These are phyloP conservation scores for Uria aalge DNA, from an alignment of 2,113 vertebrate species.

Conservation along the genomic window DNA sequence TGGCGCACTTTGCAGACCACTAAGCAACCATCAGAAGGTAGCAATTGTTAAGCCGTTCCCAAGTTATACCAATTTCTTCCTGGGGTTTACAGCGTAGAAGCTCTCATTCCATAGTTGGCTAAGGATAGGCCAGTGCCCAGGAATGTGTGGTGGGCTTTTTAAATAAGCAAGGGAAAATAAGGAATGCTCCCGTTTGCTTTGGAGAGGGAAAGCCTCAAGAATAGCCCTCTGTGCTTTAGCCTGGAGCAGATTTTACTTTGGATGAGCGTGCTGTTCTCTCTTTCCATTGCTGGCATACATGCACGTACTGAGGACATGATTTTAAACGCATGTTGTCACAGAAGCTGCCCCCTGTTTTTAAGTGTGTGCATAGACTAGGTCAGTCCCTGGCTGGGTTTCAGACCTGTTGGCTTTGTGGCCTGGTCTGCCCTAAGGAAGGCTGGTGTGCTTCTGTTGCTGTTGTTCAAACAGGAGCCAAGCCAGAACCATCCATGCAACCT, in stretches of 20 bases:
- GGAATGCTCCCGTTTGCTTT: background rate
- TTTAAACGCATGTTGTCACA: background rate
- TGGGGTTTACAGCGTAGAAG: background rate
- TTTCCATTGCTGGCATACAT: background rate
- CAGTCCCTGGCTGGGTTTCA: background rate
- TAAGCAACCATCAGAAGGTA: background rate
- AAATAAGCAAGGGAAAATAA: background rate
- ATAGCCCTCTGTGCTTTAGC: background rate
- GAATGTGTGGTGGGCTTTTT: conserved; percentile 1
- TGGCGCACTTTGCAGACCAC: background rate
- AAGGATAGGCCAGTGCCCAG: background rate
- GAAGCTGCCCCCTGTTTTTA: background rate
- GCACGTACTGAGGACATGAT: background rate
- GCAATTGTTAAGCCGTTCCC: background rate
- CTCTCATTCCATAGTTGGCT: background rate
- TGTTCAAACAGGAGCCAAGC: background rate
- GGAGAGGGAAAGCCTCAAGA: background rate
- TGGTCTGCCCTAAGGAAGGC: background rate
- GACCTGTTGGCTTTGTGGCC: background rate
- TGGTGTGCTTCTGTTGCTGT: rapidly evolving
- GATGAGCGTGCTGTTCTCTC: background rate
- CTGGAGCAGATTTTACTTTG: background rate
- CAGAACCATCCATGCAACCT: background rate
- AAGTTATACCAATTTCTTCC: background rate
- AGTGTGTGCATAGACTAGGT: background rate